phyloP scores from a whole-genome alignment of 1,140 invertebrate genomes.

The Bombus fervidus region DNA sequence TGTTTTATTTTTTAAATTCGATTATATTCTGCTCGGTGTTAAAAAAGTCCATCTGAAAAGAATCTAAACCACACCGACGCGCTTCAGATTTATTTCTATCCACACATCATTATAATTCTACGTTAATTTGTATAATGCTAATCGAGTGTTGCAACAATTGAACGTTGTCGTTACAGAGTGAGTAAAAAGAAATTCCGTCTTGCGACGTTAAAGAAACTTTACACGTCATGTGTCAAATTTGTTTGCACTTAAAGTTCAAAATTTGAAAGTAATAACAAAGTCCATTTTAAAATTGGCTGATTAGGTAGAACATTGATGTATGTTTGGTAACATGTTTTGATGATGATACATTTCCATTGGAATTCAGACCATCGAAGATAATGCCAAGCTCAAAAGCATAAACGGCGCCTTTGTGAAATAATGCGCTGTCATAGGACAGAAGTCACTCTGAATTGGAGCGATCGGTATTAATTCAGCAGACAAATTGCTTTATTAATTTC shows the following conservation, averaged over 20 bases:
- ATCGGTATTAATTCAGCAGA: conserved; percentile 15
- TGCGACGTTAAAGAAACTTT: too few species aligned
- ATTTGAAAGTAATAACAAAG: not conserved
- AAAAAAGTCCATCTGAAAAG: too few species aligned
- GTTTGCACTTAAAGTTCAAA: not conserved
- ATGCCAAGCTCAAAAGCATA: not conserved
- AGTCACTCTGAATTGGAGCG: conserved; percentile 6
- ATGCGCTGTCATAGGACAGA: not conserved
- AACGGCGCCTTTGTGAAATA: not conserved
- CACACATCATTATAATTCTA: too few species aligned
- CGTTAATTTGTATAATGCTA: too few species aligned
- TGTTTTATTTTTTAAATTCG: too few species aligned
- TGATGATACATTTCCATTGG: not conserved
- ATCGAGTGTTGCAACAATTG: too few species aligned
- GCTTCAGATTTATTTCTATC: too few species aligned
- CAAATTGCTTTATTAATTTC: conserved; percentile 55
- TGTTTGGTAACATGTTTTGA: not conserved
- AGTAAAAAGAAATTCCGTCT: too few species aligned
- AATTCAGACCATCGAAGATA: not conserved
- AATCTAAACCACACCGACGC: too few species aligned
- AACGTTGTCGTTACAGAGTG: too few species aligned
- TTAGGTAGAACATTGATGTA: not conserved
- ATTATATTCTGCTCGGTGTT: too few species aligned
- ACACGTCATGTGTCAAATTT: too few species aligned
- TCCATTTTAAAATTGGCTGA: not conserved